Evolutionary conservation across 2,797 vertebrate species (phyloP).

Genomic region (Hephaestus fuliginosus): DNA sequence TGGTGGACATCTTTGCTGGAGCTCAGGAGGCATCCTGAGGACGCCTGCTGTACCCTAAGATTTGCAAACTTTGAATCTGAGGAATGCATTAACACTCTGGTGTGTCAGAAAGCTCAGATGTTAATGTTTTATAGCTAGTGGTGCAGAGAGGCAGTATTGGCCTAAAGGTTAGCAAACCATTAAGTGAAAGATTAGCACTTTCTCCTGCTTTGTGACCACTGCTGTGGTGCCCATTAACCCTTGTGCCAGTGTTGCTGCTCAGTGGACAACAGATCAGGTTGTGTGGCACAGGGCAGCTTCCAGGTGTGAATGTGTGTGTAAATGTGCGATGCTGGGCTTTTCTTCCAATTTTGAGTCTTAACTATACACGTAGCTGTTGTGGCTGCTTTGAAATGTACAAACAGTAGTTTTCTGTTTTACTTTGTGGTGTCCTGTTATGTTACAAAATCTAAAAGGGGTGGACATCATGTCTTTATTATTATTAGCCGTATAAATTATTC

Average conservation of each 20-base stretch:
- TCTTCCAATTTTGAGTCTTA: neutral
- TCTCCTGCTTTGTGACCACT: conserved; percentile 2
- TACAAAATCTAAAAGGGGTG: neutral
- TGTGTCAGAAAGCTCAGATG: neutral
- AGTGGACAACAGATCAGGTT: conserved; percentile 1
- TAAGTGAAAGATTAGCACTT: conserved; percentile 29
- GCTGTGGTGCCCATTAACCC: conserved; percentile 23
- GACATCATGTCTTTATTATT: neutral
- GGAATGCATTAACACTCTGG: conserved; percentile 1
- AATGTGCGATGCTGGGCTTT: neutral
- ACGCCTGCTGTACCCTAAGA: conserved; percentile 1
- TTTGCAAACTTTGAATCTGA: conserved; percentile 16
- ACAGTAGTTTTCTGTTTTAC: neutral
- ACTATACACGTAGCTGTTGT: neutral
- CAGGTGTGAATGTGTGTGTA: conserved; percentile 15
- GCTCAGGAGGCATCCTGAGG: conserved; percentile 28
- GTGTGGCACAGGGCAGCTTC: neutral
- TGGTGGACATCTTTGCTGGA: conserved; percentile 13
- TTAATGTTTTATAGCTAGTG: neutral
- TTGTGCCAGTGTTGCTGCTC: conserved; percentile 16
- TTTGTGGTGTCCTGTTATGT: neutral
- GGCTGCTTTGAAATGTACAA: neutral
- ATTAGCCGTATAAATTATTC: neutral
- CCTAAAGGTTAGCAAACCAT: conserved; percentile 6
- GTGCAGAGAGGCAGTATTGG: neutral